Evolutionary conservation across 2,797 vertebrate genomes (phyloP).

Genomic region (Crypturellus tataupa): DNA sequence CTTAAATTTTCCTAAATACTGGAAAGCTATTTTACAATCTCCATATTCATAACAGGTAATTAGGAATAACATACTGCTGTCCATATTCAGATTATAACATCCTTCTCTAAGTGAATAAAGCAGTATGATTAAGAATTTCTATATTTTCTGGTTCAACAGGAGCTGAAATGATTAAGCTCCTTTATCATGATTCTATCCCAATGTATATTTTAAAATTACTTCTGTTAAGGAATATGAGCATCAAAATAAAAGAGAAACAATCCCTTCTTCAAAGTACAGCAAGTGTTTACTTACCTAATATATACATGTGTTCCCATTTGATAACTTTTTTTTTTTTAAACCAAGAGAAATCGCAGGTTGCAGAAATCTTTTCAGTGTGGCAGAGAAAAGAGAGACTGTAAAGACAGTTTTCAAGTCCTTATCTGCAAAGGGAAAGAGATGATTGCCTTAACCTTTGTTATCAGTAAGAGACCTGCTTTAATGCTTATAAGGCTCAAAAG

Average conservation of each 20-base stretch:
- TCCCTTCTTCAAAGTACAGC: slow-evolving; percentile 24
- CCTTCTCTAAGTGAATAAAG: slow-evolving; percentile 1
- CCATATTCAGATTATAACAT: slow-evolving; percentile 1
- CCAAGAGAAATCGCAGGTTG: slow-evolving; percentile 6
- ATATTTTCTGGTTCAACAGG: slow-evolving; percentile 11
- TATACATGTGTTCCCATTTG: slow-evolving; percentile 62
- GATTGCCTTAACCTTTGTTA: slow-evolving; percentile 69
- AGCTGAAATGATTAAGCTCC: slow-evolving; percentile 43
- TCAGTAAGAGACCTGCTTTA: slow-evolving; percentile 55
- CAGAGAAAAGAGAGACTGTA: slow-evolving; percentile 5
- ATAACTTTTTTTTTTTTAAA: slow-evolving; percentile 54
- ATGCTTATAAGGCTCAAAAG: slow-evolving; percentile 40
- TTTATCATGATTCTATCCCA: slow-evolving; percentile 27
- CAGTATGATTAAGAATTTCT: slow-evolving; percentile 39
- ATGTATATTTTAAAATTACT: not conserved
- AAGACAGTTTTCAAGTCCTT: slow-evolving; percentile 66
- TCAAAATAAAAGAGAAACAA: slow-evolving; percentile 13
- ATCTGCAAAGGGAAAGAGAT: slow-evolving; percentile 68
- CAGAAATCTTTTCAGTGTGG: slow-evolving; percentile 12
- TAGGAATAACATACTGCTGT: not conserved
- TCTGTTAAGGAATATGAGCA: not conserved
- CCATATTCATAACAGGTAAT: not conserved
- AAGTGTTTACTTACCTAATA: slow-evolving; percentile 42
- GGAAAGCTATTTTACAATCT: not conserved
- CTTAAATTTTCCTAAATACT: not conserved